Conservation (phyloP, 2,888 invertebrate species). For the Sphaerophoria rueppellii region DNA sequence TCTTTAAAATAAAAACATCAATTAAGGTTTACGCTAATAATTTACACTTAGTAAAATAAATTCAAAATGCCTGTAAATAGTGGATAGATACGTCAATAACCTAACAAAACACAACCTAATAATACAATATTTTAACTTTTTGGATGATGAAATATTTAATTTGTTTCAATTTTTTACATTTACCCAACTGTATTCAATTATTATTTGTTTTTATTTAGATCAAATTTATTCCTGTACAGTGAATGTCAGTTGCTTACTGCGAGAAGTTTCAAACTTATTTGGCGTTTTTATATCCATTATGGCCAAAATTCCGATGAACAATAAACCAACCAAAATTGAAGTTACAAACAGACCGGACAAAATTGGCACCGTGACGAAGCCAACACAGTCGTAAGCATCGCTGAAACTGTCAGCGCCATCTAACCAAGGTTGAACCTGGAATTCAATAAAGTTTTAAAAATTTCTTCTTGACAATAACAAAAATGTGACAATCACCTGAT, state of each 20-base stretch:
- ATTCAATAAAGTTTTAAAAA: constrained; percentile 40
- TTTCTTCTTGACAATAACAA: too few species aligned
- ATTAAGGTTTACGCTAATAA: neutral
- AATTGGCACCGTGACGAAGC: constrained; percentile 95
- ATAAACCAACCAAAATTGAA: constrained; percentile 88
- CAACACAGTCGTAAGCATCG: constrained; percentile 93
- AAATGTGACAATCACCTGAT: constrained; percentile 81
- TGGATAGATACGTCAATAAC: neutral
- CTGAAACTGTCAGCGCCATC: constrained; percentile 85
- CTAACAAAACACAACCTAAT: constrained; percentile 22
- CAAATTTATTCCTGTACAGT: constrained; percentile 87
- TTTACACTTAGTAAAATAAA: neutral
- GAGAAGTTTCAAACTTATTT: constrained; percentile 98
- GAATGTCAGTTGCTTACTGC: constrained; percentile 95
- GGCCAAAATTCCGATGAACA: constrained; percentile 92
- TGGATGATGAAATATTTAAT: neutral
- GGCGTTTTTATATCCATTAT: constrained; percentile 96
- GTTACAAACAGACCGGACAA: constrained; percentile 95
- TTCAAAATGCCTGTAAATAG: neutral
- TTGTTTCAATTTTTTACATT: neutral
- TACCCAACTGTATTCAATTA: neutral
- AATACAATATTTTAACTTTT: neutral
- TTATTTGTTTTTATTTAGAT: neutral
- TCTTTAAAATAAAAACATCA: neutral
- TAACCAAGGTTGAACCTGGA: constrained; percentile 84